Evolutionary conservation across 2,113 vertebrate species (phyloP), one percentile per base, ranked within the genome.

Genomic region (Tapirus terrestris): DNA sequence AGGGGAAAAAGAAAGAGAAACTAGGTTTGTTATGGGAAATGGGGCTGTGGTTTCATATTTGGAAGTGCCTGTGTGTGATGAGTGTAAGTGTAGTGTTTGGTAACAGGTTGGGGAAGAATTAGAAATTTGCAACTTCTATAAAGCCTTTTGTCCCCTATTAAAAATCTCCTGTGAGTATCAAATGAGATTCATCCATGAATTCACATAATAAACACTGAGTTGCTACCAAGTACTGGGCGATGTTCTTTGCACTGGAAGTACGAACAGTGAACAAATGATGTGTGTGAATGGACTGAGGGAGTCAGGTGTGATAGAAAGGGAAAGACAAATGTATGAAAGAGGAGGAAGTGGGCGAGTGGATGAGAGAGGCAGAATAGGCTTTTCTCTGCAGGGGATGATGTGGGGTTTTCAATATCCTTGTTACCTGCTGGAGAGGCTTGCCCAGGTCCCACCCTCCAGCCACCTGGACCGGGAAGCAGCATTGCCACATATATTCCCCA

Each of bases 1-100:
- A 91, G 65, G 29, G 2, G 36, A 79, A 89, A 96, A 81, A 81
- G 84, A 93, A 91, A 95, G 76, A 98, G 89, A 93, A 97, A 94
- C 91, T 67, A 88, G 56, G 14, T 80, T 94, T 91, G 20, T 92
- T 94, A 51, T 60, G 67, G 68, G 86, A 94, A 95, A 83, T 31
- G 31, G 68, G 79, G 36, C 67, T 84, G 11, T 48, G 63, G 56
- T 83, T 95, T 97, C 20, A 21, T 10, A 60, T 65, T 89, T 91
- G 65, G 60, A 92, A 77, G 18, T n/a, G 25, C 31, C 67, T 61
- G 67, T 51, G 61, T 48, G 2, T n/a, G 29, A 8, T 43, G 13
- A 77, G 25, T 85, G 0, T 89, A 68, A 89, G 17, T 68, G 36
- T 20, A 51, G 81, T 48, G 1, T 53, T 91, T 91, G 75, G n/a